Percentiles rank a stretch among this genome's conserved stretches.
Evolutionary conservation across 2,113 vertebrate genomes (phyloP).

Genomic region (Manacus vitellinus): DNA sequence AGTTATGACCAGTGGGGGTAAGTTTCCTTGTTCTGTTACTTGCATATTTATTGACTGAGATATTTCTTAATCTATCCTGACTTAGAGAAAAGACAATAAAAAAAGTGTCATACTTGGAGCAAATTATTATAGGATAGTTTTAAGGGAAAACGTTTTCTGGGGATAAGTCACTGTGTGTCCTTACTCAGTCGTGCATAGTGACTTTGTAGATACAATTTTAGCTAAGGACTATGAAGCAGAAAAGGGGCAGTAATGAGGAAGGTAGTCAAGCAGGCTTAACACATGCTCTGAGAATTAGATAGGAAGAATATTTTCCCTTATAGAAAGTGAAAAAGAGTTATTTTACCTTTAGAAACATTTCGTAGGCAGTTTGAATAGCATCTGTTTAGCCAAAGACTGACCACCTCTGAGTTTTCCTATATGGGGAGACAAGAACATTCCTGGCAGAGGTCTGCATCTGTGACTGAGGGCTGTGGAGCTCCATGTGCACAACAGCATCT

Average conservation of each 20-base stretch:
- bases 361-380: neutral
- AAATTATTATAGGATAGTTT: neutral
- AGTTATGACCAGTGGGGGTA: conserved; percentile 99
- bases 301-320: neutral
- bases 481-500: neutral
- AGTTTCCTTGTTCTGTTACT: conserved; percentile 60
- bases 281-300: neutral
- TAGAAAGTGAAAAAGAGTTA: accelerated
- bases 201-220: neutral
- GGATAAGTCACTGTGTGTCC: neutral
- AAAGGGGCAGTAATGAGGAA: neutral
- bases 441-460: neutral
- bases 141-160: neutral
- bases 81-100: neutral
- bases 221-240: neutral
- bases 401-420: neutral
- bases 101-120: neutral
- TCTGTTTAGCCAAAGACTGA: neutral
- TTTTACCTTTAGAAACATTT: neutral
- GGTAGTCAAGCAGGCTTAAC: neutral
- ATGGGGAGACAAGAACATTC: neutral
- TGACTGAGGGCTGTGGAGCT: neutral
- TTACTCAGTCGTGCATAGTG: neutral
- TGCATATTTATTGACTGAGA: neutral
- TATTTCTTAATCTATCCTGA: neutral